Conservation (phyloP, 2,113 vertebrate genomes). For the Elaphurus davidianus region DNA sequence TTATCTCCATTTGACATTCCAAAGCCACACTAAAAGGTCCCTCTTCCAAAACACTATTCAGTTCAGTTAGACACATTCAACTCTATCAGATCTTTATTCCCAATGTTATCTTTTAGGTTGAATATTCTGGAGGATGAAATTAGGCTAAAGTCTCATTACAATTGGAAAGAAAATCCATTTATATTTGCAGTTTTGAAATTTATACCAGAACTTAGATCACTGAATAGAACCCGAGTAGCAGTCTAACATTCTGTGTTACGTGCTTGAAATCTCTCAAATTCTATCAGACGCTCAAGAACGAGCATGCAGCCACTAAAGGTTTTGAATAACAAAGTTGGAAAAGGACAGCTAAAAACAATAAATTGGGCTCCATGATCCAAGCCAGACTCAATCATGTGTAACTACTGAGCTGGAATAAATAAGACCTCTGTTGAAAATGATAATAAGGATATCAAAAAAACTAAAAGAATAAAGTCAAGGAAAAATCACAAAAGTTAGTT, state of each 20-base stretch:
- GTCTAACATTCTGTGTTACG: background rate
- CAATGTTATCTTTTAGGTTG: background rate
- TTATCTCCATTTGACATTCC: background rate
- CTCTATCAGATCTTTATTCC: background rate
- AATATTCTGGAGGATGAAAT: background rate
- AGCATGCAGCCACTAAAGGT: slow-evolving; percentile 36
- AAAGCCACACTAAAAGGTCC: background rate
- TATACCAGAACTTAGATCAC: background rate
- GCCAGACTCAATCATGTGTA: slow-evolving; percentile 64
- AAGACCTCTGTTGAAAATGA: slow-evolving; percentile 57
- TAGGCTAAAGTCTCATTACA: background rate
- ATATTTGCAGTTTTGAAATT: slow-evolving; percentile 10
- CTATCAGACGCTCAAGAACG: slow-evolving; percentile 43
- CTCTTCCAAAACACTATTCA: background rate
- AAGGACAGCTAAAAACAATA: slow-evolving; percentile 66
- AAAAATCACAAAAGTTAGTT: slow-evolving; percentile 9
- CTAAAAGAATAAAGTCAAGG: slow-evolving; percentile 19
- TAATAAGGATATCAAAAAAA: slow-evolving; percentile 43
- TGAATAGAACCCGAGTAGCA: background rate
- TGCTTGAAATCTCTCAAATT: slow-evolving; percentile 34
- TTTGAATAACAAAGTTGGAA: slow-evolving; percentile 67
- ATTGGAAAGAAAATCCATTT: background rate
- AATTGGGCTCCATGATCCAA: slow-evolving; percentile 37
- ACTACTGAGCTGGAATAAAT: slow-evolving; percentile 71
- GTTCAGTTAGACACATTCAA: background rate